Base-by-base conservation (phyloP, 1,140 invertebrate species). In the Drosophila lacertosa region DNA sequence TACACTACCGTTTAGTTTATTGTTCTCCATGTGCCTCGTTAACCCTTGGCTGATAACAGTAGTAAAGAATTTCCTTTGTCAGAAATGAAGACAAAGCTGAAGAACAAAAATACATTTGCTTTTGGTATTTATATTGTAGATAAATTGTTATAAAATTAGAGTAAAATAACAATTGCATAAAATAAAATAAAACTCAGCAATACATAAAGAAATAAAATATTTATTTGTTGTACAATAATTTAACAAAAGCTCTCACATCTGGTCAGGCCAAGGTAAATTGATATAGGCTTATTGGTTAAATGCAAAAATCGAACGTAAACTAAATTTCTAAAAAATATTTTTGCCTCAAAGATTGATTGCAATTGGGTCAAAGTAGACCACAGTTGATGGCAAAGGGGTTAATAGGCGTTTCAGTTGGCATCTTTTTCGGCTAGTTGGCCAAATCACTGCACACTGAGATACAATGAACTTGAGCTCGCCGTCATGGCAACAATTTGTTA, bases 401-500 rank as follows among this genome's bases (percentile, higher is more conserved):
- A 74, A 71, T 6, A 20, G 10, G 6, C 33, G 53, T 26, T 39
- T 35, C 15, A 20, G 50, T 74, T 37, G 45, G 32, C 39, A 48
- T 6, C 10, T 32, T 66, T 58, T 50, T 32, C n/a, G 66, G 57
- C 62, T 76, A 88, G 82, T 88, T 86, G 77, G 71, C 51, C 64
- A 88, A 88, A 88, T 88, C 82, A 81, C 70, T 53, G 70, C 66
- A 35, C 26, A 50, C 39, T 53, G 44, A 57, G 84, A 67, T 53
- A 74, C 74, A 81, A 62, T 86, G 64, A 74, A 81, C 62, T 76
- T 66, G 58, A 70, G 62, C 45, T 68, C 67, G 57, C 13, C 26
- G 55, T 39, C 63, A 48, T 55, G 74, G 70, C 66, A 77, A 86
- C 76, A 80, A 74, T 80, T 74, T 72, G 54, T 68, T 32, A 40